Evolutionary conservation across 2,888 invertebrate species (phyloP).

Genomic region (Nematopogon swammerdamellus): DNA sequence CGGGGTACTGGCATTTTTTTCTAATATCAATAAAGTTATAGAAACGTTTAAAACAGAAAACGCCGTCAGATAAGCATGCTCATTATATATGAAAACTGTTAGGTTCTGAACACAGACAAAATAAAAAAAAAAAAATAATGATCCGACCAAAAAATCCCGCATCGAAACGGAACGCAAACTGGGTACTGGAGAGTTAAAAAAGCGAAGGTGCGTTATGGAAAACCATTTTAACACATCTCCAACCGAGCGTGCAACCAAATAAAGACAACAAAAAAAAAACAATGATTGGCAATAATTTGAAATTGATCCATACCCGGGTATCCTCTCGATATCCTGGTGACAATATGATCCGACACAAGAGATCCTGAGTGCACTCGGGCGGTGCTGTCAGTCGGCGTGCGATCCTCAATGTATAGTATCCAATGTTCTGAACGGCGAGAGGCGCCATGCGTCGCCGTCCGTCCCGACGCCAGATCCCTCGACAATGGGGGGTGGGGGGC

Average conservation of each 20-base stretch:
- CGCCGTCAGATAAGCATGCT: background rate
- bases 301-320: slow-evolving; percentile 48
- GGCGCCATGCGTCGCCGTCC: background rate
- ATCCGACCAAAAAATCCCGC: background rate
- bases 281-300: slow-evolving; percentile 45
- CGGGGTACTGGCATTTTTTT: too few relatives aligned
- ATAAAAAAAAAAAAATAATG: too few relatives aligned
- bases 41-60: too few relatives aligned
- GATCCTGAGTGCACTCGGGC: too few relatives aligned
- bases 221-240: background rate
- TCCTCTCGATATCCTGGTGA: slow-evolving; percentile 14
- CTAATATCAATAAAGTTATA: too few relatives aligned
- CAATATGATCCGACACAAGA: background rate
- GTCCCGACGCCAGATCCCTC: background rate
- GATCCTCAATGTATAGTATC: background rate
- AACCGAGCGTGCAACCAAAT: slow-evolving; percentile 46
- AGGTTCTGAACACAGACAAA: background rate
- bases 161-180: background rate
- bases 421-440: slow-evolving; percentile 6
- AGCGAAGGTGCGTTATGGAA: background rate
- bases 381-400: background rate
- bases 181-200: background rate
- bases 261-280: slow-evolving; percentile 43
- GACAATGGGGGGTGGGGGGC: too few relatives aligned
- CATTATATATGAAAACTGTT: background rate